Evolutionary conservation across 2,888 invertebrate species (phyloP).

Genomic region (Hyles lineata): DNA sequence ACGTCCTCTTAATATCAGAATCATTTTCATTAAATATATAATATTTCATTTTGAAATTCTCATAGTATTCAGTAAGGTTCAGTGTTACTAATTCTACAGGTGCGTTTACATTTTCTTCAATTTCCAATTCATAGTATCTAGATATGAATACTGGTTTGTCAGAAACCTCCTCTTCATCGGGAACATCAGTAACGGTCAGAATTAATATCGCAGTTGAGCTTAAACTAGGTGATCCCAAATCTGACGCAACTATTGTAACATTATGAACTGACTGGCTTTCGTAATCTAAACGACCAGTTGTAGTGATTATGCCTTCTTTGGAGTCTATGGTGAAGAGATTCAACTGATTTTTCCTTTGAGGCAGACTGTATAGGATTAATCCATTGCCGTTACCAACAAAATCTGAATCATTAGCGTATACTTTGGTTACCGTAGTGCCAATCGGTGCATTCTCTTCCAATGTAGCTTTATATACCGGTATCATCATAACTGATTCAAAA

Average conservation of each 20-base stretch:
- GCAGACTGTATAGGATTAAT: conserved; percentile 90
- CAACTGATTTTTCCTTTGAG: conserved; percentile 86
- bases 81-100: conserved; percentile 90
- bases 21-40: conserved; percentile 86
- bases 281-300: conserved; percentile 89
- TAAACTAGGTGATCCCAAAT: conserved; percentile 92
- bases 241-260: conserved; percentile 92
- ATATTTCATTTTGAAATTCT: conserved; percentile 87
- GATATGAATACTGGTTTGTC: conserved; percentile 86
- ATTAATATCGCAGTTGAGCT: conserved; percentile 91
- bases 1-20: conserved; percentile 84
- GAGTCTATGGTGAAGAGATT: conserved; percentile 92
- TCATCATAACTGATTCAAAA: conserved; percentile 80
- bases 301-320: conserved; percentile 92
- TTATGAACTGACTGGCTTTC: conserved; percentile 88
- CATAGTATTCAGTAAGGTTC: conserved; percentile 89
- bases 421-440: conserved; percentile 89
- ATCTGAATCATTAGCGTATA: conserved; percentile 94
- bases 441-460: conserved; percentile 90
- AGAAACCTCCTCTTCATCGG: conserved; percentile 82
- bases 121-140: conserved; percentile 91
- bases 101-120: conserved; percentile 91
- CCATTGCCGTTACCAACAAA: conserved; percentile 95
- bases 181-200: conserved; percentile 88
- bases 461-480: conserved; percentile 91